phyloP scores from a whole-genome alignment of 2,888 invertebrate species.

The Drosophila atripex region DNA sequence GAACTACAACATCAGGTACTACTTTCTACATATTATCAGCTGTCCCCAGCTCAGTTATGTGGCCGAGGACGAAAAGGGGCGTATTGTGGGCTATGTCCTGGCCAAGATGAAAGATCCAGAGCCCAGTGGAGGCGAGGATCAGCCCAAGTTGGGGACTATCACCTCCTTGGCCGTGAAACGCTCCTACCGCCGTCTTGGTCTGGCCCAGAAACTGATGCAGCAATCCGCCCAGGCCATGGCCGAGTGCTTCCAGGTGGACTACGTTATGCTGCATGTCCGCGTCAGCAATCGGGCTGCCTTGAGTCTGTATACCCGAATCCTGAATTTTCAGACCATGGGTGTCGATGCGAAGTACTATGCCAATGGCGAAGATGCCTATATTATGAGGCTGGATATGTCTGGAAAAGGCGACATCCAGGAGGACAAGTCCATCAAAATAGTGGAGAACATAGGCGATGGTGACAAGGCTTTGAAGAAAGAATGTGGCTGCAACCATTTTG shows the following conservation, averaged over 20 bases:
- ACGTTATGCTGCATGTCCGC: slow-evolving; percentile 98
- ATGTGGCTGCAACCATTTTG: slow-evolving; percentile 77
- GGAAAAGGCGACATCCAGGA: slow-evolving; percentile 43
- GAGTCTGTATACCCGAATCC: slow-evolving; percentile 96
- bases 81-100: slow-evolving; percentile 96
- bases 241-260: slow-evolving; percentile 97
- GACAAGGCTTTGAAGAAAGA: slow-evolving; percentile 43
- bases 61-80: slow-evolving; percentile 98
- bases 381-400: slow-evolving; percentile 96
- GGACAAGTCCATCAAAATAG: neutral
- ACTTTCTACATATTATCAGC: slow-evolving; percentile 99
- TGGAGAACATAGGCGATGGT: slow-evolving; percentile 29
- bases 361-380: slow-evolving; percentile 99
- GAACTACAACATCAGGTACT: slow-evolving; percentile 99
- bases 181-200: slow-evolving; percentile 94
- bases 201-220: slow-evolving; percentile 99
- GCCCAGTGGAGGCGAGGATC: slow-evolving; percentile 88
- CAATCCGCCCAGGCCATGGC: slow-evolving; percentile 99
- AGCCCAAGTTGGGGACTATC: slow-evolving; percentile 87
- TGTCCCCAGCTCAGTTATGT: slow-evolving; percentile 99
- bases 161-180: slow-evolving; percentile 99
- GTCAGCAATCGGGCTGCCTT: slow-evolving; percentile 98
- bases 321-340: slow-evolving; percentile 91
- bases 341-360: slow-evolving; percentile 99
- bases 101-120: slow-evolving; percentile 98